phyloP scores from a whole-genome alignment of 2,888 invertebrate genomes.

The Entomobrya proxima region DNA sequence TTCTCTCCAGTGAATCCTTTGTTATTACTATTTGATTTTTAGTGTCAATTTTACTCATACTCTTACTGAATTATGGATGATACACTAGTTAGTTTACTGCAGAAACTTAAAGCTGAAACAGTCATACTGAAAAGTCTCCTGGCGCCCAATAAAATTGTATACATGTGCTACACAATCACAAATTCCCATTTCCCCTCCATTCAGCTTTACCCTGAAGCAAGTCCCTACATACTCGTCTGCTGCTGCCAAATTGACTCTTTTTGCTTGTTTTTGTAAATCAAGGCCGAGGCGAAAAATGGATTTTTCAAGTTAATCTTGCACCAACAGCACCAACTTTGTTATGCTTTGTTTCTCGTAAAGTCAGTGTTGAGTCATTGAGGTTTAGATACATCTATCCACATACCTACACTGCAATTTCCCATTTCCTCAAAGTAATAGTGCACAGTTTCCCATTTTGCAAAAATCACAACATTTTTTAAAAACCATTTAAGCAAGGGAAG shows the following conservation, averaged over 20 bases:
- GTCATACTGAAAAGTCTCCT: conserved; percentile 23
- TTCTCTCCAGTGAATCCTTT: conserved; percentile 6
- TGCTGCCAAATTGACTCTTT: too few relatives aligned
- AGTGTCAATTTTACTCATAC: conserved; percentile 55
- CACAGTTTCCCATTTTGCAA: conserved; percentile 23
- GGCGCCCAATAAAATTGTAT: conserved; percentile 30
- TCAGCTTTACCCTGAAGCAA: neutral
- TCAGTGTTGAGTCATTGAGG: too few relatives aligned
- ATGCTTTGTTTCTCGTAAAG: too few relatives aligned
- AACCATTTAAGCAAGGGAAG: conserved; percentile 1
- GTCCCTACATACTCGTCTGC: too few relatives aligned
- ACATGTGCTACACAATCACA: neutral
- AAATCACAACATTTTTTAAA: neutral
- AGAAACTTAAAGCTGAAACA: conserved; percentile 19
- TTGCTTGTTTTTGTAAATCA: neutral
- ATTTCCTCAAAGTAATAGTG: neutral
- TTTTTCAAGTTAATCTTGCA: neutral
- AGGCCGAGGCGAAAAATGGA: neutral
- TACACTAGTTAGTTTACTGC: conserved; percentile 10
- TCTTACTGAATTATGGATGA: conserved; percentile 49
- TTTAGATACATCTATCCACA: too few relatives aligned
- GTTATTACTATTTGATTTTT: conserved; percentile 50
- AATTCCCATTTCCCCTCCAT: neutral
- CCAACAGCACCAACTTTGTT: too few relatives aligned
- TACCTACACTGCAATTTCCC: too few relatives aligned